A percentile compares a stretch with the other conserved stretches of the same genome.
These are phyloP conservation scores for Stenchaetothrips biformis DNA, from an alignment of 2,888 invertebrate species.

Conservation along the genomic window DNA sequence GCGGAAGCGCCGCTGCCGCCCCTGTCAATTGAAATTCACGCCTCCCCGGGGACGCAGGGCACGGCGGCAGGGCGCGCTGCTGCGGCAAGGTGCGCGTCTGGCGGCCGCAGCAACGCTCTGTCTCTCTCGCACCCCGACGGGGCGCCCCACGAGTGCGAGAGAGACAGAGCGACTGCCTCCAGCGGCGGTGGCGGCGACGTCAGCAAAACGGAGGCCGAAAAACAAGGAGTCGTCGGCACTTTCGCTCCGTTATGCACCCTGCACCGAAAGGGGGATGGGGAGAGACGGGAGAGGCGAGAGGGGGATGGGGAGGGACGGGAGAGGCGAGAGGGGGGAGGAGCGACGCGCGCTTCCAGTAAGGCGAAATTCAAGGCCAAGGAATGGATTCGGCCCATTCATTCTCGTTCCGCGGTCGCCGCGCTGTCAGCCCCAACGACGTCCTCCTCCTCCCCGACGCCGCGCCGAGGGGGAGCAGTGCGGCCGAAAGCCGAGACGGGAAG, in stretches of 20 bases:
- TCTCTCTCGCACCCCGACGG: no score
- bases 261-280: neutral
- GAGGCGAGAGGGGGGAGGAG: neutral
- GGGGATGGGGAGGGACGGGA: no score
- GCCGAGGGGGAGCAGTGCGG: neutral
- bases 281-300: neutral
- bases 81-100: neutral
- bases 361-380: neutral
- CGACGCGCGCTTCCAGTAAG: neutral
- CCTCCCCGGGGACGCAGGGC: neutral
- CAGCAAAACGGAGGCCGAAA: no score
- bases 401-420: conserved; percentile 1
- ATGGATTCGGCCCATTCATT: conserved; percentile 18
- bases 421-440: neutral
- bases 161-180: no score
- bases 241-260: conserved; percentile 6
- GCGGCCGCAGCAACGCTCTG: neutral
- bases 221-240: neutral
- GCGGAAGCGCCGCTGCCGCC: neutral
- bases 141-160: no score
- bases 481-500: neutral
- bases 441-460: neutral
- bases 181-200: no score
- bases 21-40: conserved; percentile 22
- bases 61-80: neutral